phyloP scores from a whole-genome alignment of 2,797 vertebrate genomes.

The Falco biarmicus region DNA sequence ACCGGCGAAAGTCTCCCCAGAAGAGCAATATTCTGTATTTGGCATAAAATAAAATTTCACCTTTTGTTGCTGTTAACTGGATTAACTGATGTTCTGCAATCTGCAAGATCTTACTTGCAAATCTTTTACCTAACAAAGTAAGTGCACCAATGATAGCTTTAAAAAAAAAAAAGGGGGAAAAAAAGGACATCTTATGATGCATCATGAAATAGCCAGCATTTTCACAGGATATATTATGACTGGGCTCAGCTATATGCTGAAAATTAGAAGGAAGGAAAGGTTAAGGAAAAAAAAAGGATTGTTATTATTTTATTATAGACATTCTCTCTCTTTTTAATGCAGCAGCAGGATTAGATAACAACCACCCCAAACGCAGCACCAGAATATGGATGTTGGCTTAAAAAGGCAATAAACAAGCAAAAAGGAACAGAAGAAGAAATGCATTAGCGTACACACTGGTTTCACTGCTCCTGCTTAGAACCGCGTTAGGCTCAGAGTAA shows the following conservation, averaged over 20 bases:
- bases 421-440: not conserved
- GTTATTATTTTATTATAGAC: not conserved
- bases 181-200: not conserved
- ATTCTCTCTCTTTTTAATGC: constrained; percentile 16
- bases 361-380: not conserved
- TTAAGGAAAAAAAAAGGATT: not conserved
- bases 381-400: not conserved
- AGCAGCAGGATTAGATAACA: constrained; percentile 51
- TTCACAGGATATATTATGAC: not conserved
- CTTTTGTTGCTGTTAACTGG: constrained; percentile 44
- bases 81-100: constrained; percentile 46
- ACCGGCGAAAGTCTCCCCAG: not conserved
- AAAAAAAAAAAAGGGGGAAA: not conserved
- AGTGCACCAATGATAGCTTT: constrained; percentile 41
- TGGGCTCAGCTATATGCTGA: not conserved
- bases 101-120: constrained; percentile 48
- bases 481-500: not conserved
- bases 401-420: not conserved
- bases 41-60: not conserved
- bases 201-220: constrained; percentile 6
- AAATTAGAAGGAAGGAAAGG: constrained; percentile 41
- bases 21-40: constrained; percentile 46
- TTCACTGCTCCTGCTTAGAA: constrained; percentile 12
- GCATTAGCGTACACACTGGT: not conserved
- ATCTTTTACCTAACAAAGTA: constrained; percentile 61